These are phyloP conservation scores for Eupithecia centaureata DNA, from an alignment of 2,888 invertebrate species.

Conservation along the genomic window DNA sequence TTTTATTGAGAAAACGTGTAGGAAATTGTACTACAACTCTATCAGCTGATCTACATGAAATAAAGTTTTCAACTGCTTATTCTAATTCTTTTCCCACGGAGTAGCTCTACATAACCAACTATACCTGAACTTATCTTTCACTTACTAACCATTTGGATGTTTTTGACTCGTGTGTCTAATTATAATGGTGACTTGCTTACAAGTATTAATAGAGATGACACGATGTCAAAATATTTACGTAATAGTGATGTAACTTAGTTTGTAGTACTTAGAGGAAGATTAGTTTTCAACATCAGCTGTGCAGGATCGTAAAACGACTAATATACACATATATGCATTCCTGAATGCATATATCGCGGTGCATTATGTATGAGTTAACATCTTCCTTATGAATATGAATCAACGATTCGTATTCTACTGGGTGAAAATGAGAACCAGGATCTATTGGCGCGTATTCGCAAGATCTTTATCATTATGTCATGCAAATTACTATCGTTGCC, in stretches of 20 bases:
- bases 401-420: slow-evolving; percentile 30
- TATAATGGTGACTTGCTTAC: slow-evolving; percentile 47
- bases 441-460: slow-evolving; percentile 17
- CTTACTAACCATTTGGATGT: slow-evolving; percentile 24
- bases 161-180: slow-evolving; percentile 41
- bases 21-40: slow-evolving; percentile 46
- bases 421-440: slow-evolving; percentile 38
- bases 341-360: slow-evolving; percentile 33
- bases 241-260: slow-evolving; percentile 58
- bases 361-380: slow-evolving; percentile 32
- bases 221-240: slow-evolving; percentile 71
- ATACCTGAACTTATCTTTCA: slow-evolving; percentile 18
- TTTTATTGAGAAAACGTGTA: slow-evolving; percentile 56
- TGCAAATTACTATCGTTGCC: not conserved
- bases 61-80: slow-evolving; percentile 50
- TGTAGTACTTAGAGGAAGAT: slow-evolving; percentile 36
- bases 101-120: slow-evolving; percentile 32
- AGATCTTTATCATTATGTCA: not conserved
- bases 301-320: slow-evolving; percentile 39
- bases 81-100: slow-evolving; percentile 59
- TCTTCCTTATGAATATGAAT: slow-evolving; percentile 13
- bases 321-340: slow-evolving; percentile 30
- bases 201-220: slow-evolving; percentile 66
- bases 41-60: slow-evolving; percentile 52
- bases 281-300: slow-evolving; percentile 40